Evolutionary conservation across 2,797 vertebrate species (phyloP).

Genomic region (Spinus olivaceus): DNA sequence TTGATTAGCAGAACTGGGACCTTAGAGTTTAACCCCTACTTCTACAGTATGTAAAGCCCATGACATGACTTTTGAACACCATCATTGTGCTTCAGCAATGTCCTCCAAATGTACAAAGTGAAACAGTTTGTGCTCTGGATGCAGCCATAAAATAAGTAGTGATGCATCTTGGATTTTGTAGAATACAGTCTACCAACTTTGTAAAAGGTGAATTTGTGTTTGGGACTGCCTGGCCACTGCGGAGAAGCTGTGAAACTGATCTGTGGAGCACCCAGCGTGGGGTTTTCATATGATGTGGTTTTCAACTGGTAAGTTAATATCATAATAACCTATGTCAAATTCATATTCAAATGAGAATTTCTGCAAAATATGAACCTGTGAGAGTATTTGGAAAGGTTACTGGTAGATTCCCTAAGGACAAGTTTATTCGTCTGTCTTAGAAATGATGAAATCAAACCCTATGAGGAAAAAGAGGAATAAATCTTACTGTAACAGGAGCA

Average conservation of each 20-base stretch:
- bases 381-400: background rate
- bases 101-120: background rate
- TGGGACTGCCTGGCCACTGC: background rate
- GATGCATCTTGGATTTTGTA: background rate
- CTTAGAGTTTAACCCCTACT: background rate
- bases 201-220: background rate
- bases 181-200: background rate
- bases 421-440: background rate
- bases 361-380: background rate
- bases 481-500: background rate
- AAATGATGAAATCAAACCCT: background rate
- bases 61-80: background rate
- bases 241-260: background rate
- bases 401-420: background rate
- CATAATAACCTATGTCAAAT: background rate
- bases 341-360: background rate
- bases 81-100: background rate
- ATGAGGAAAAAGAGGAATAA: background rate
- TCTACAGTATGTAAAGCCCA: background rate
- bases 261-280: fast-evolving
- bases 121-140: background rate
- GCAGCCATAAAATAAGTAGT: background rate
- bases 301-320: background rate
- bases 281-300: background rate
- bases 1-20: background rate